These are phyloP conservation scores for Scaptodrosophila lebanonensis DNA, from an alignment of 1,140 invertebrate species.

Conservation along the genomic window DNA sequence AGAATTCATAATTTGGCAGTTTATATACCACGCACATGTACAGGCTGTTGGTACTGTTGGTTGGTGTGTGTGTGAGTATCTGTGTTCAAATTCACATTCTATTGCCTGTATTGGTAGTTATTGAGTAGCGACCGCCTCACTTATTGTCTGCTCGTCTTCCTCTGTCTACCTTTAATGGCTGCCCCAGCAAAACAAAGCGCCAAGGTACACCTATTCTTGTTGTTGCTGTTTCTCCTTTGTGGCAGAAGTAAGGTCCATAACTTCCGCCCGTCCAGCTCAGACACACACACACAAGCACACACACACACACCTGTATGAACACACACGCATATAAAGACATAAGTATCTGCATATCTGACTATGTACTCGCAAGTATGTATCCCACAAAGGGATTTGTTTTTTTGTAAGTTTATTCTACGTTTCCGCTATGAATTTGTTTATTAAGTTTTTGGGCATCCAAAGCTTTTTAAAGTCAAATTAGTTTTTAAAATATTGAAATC, in stretches of 20 bases:
- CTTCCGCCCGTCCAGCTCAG: constrained; percentile 67
- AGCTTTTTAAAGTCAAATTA: too few species aligned
- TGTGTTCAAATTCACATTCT: constrained; percentile 30
- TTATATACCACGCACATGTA: constrained; percentile 35
- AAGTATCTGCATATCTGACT: too few species aligned
- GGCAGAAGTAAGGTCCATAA: constrained; percentile 66
- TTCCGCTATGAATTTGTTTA: too few species aligned
- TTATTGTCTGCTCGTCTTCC: constrained; percentile 45
- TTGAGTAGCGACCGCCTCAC: constrained; percentile 49
- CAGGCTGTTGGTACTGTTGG: too few species aligned
- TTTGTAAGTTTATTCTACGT: too few species aligned
- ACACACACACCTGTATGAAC: constrained; percentile 7
- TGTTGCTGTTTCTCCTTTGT: constrained; percentile 29
- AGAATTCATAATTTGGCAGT: constrained; percentile 69
- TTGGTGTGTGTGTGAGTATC: constrained; percentile 9
- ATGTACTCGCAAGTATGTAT: too few species aligned
- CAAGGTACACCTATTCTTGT: constrained; percentile 18
- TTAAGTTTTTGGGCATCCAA: too few species aligned
- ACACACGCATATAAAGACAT: constrained; percentile 12
- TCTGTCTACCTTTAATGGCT: constrained; percentile 33
- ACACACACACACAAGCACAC: constrained; percentile 60
- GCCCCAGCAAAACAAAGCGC: constrained; percentile 2
- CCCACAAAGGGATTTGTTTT: too few species aligned
- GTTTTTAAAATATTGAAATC: too few species aligned
- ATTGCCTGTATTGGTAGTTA: constrained; percentile 54